These are phyloP conservation scores for Acrobasis suavella DNA, from an alignment of 2,888 invertebrate species.

Conservation along the genomic window DNA sequence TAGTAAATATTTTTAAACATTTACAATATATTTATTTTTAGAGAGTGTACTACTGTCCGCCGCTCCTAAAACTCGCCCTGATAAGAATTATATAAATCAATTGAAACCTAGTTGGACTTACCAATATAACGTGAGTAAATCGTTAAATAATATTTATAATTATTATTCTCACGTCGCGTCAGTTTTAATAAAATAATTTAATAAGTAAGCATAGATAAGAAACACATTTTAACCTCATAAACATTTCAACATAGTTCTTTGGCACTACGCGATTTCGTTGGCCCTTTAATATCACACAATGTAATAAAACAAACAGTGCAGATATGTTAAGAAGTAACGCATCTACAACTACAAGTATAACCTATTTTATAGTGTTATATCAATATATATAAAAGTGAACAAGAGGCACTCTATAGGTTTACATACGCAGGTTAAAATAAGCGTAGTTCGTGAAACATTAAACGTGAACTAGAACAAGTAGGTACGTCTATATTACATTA, in stretches of 20 bases:
- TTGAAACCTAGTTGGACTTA: no score
- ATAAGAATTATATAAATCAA: no score
- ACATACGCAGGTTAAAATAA: constrained; percentile 78
- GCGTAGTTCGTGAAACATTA: constrained; percentile 77
- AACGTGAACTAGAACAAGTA: constrained; percentile 61
- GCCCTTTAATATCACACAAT: constrained; percentile 52
- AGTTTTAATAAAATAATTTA: not conserved
- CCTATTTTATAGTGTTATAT: constrained; percentile 73
- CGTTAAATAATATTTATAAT: no score
- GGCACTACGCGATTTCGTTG: constrained; percentile 71
- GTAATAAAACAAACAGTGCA: constrained; percentile 58
- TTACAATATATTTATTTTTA: no score
- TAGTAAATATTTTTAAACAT: no score
- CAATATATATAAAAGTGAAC: constrained; percentile 83
- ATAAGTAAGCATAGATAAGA: not conserved
- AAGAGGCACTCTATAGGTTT: constrained; percentile 83
- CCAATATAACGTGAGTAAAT: no score
- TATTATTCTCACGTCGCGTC: no score
- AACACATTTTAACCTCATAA: constrained; percentile 2
- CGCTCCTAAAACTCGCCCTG: no score
- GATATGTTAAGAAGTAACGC: constrained; percentile 53
- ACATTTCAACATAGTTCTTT: constrained; percentile 42
- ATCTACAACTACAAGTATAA: constrained; percentile 58
- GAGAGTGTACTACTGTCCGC: no score
- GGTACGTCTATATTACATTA: constrained; percentile 51